A percentile compares a stretch with the other conserved stretches of the same genome.
Evolutionary conservation across 2,888 invertebrate species (phyloP).

Genomic region (Bombylius major): DNA sequence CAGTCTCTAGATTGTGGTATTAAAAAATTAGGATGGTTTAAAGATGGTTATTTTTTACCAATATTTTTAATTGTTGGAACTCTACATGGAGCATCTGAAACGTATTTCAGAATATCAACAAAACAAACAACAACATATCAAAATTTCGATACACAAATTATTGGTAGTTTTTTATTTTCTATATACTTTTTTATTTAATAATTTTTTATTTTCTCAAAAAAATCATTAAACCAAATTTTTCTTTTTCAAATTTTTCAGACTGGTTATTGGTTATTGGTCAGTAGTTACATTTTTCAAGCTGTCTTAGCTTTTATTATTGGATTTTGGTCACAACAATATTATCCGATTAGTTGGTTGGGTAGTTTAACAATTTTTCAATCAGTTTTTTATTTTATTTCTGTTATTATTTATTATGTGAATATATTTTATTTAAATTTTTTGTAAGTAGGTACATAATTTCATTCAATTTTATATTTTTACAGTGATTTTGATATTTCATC

Average conservation of each 20-base stretch:
- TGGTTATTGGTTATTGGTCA: constrained; percentile 45
- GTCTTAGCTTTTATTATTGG: constrained; percentile 41
- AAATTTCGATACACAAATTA: constrained; percentile 32
- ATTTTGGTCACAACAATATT: constrained; percentile 46
- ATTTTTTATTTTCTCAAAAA: neutral
- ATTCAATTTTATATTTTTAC: neutral
- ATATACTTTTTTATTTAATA: too few species aligned
- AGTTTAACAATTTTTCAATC: constrained; percentile 43
- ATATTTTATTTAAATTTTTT: neutral
- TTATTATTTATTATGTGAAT: constrained; percentile 36
- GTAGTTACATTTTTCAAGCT: constrained; percentile 43
- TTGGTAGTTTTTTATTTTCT: constrained; percentile 32
- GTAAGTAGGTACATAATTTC: neutral
- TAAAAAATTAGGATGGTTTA: constrained; percentile 36
- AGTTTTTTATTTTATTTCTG: constrained; percentile 37
- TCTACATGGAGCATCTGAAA: constrained; percentile 37
- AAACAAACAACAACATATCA: constrained; percentile 38
- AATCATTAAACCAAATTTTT: neutral
- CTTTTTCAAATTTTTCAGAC: constrained; percentile 33
- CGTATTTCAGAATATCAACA: constrained; percentile 41
- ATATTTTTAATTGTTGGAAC: constrained; percentile 33
- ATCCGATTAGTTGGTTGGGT: constrained; percentile 47
- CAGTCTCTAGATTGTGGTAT: constrained; percentile 41
- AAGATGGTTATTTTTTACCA: constrained; percentile 35
- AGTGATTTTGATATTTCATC: constrained; percentile 2